phyloP scores from a whole-genome alignment of 2,797 vertebrate species.

The Sphenopsis melanotis region DNA sequence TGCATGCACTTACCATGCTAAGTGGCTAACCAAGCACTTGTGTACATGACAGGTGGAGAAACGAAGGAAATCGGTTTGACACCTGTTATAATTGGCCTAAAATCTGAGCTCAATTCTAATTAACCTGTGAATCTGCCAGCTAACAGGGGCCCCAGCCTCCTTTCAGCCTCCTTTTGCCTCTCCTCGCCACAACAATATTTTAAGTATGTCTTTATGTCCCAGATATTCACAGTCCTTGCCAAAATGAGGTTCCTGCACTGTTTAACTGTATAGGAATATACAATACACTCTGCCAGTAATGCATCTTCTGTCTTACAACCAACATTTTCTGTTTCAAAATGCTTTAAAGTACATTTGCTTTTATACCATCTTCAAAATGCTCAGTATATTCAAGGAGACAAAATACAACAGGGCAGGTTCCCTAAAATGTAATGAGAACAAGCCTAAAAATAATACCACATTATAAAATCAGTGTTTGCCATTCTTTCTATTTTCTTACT shows the following conservation, averaged over 20 bases:
- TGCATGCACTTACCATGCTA: slow-evolving; percentile 45
- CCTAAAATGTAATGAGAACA: not conserved
- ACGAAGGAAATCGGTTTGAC: not conserved
- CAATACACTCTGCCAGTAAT: not conserved
- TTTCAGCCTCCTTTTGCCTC: not conserved
- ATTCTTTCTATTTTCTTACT: not conserved
- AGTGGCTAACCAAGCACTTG: not conserved
- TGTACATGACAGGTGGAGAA: not conserved
- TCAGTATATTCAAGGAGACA: not conserved
- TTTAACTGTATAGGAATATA: not conserved
- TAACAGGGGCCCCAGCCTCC: not conserved
- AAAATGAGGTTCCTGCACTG: not conserved
- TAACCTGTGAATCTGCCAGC: not conserved
- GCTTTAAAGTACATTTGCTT: not conserved
- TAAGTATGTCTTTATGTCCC: not conserved
- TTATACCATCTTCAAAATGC: not conserved
- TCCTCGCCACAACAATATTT: not conserved
- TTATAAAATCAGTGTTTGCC: not conserved
- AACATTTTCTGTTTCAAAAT: not conserved
- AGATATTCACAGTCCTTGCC: not conserved
- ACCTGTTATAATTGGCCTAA: not conserved
- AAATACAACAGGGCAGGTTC: not conserved
- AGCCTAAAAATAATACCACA: not conserved
- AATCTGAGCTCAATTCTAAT: not conserved
- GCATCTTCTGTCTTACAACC: not conserved